Evolutionary conservation across 2,113 vertebrate genomes (phyloP), one percentile per base, ranked within the genome.

Genomic region (Dromaius novaehollandiae): DNA sequence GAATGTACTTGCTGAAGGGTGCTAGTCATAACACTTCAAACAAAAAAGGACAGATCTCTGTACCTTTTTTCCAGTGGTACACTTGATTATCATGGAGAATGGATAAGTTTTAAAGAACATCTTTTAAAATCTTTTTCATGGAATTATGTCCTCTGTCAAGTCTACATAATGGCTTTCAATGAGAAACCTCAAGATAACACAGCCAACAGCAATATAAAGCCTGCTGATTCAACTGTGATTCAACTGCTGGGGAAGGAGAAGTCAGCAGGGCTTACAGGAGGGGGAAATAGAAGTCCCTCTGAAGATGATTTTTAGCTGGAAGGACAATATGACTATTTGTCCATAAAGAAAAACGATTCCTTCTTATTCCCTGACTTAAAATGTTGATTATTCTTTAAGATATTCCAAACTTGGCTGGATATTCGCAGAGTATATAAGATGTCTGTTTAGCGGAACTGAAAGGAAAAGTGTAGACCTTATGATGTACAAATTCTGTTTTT

Each of bases 61-160:
- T 7, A 38, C 1, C 2, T 28, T 66, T 66, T 24, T 6, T 2
- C 24, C 5, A n/a, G 15, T 65, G 8, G 1, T 30, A 65, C 4
- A 65, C 64, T 44, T 44, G 1, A 28, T 66, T 71, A 34, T 8
- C 4, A 21, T 9, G 9, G 10, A 80, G 30, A 25, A 83, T 6
- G 22, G 3, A 9, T 36, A 76, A 34, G 4, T 58, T 84, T 25
- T 53, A n/a, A 61, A 55, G 10, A 36, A 74, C 3, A 18, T 11
- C 3, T 75, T 75, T 87, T 25, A 70, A 86, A 74, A 51, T 17
- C 13, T 56, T 90, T 63, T 84, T 20, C 11, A 16, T 55, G 7
- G 2, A 15, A n/a, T 48, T 55, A 9, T 44, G 13, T 66, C 65
- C 40, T 85, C 26, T 77, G 8, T 7, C n/a, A 61, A 20, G 32